Base-by-base conservation (phyloP, 2,797 vertebrate species). In the Morelia viridis region DNA sequence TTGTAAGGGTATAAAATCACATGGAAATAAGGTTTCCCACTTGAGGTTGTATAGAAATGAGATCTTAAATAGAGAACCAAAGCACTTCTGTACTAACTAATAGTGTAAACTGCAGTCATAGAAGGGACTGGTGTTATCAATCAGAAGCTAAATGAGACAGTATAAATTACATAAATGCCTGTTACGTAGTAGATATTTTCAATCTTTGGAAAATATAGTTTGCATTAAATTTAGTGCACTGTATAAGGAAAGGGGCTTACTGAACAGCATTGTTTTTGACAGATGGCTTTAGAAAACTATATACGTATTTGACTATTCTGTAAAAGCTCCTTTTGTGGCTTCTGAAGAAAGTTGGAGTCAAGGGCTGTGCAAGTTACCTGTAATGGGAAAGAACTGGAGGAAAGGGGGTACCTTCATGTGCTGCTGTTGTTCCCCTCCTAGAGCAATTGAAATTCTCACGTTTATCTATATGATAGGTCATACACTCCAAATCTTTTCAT, bases 31-130 rank as follows among this genome's bases (percentile, higher is more conserved):
- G 0, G 0, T 41, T 89, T 91, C 92, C 22, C 31, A 26, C 56
- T 89, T 89, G 56, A 13, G 13, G 5, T 10, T 87, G 0, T 56
- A 53, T 88, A 93, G 94, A 91, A 93, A 85, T 1, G 0, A 35
- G 0, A 0, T 88, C n/a, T 83, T 56, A 83, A 46, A 41, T 4
- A 83, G 19, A 56, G 46, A 76, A 31, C 93, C 13, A 24, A 24
- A 83, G 5, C 13, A 64, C 22, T 92, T 83, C 50, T 26, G 26
- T 24, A 35, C 28, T 56, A 88, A 80, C 65, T 89, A 2, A 22
- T 93, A 26, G 60, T 92, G 71, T 91, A n/a, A 91, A 94, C 58
- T 90, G 0, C 0, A 76, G 89, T 46, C 56, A 89, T 94, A 84
- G 24, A 92, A 91, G 13, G 83, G 35, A 84, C 86, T 5, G 88